phyloP scores from a whole-genome alignment of 2,888 invertebrate species.

The Proisotoma minuta region DNA sequence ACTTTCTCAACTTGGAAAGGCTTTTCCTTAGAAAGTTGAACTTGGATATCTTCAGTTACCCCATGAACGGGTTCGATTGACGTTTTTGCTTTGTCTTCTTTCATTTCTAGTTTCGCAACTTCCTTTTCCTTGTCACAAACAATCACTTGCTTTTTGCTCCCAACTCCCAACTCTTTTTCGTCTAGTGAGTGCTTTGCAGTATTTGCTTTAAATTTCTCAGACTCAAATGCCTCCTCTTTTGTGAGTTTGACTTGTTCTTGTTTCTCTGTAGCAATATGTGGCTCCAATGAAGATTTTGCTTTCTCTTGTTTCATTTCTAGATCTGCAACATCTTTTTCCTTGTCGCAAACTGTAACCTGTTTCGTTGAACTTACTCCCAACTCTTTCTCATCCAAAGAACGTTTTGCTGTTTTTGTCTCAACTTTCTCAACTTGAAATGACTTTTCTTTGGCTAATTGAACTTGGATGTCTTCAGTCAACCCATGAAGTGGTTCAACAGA shows the following conservation, averaged over 20 bases:
- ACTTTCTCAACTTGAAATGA: neutral
- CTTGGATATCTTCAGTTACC: neutral
- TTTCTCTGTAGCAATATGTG: neutral
- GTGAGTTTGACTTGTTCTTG: conserved; percentile 1
- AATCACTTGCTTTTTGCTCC: neutral
- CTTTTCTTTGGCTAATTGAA: neutral
- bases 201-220: neutral
- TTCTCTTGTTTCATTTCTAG: neutral
- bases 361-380: neutral
- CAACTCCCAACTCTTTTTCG: neutral
- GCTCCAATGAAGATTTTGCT: neutral
- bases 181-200: neutral
- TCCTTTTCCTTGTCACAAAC: neutral
- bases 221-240: neutral
- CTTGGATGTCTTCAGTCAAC: neutral
- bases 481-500: neutral
- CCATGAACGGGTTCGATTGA: neutral
- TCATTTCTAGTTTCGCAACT: neutral
- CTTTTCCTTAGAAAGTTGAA: neutral
- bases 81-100: neutral
- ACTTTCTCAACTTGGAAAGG: neutral
- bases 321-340: neutral
- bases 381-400: neutral
- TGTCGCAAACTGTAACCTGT: neutral
- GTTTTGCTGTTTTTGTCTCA: neutral